Evolutionary conservation across 2,113 vertebrate genomes (phyloP).

Genomic region (Apistogramma diplotaenia): DNA sequence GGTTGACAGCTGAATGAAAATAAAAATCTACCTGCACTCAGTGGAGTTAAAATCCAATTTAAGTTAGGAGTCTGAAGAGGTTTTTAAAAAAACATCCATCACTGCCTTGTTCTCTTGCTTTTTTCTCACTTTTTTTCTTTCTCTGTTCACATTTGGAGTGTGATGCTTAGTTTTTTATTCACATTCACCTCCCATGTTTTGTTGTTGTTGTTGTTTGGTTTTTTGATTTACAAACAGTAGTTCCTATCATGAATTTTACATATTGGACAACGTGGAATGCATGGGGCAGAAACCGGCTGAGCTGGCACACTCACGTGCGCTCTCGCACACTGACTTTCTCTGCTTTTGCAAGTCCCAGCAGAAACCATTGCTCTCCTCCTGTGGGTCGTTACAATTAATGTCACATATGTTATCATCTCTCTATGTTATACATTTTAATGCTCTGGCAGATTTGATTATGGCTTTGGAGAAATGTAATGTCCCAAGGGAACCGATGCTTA

Average conservation of each 20-base stretch:
- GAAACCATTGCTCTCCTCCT: background rate
- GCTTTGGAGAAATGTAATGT: background rate
- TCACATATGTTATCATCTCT: background rate
- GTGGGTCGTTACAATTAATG: background rate
- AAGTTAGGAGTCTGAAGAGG: slow-evolving; percentile 35
- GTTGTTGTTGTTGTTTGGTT: background rate
- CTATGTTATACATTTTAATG: background rate
- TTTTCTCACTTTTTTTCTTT: background rate
- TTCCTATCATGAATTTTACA: background rate
- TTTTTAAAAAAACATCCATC: slow-evolving; percentile 48
- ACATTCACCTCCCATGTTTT: slow-evolving; percentile 4
- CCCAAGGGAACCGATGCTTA: too few relatives aligned
- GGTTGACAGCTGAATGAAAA: slow-evolving; percentile 66
- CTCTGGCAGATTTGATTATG: background rate
- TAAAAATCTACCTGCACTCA: slow-evolving; percentile 56
- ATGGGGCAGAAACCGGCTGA: background rate
- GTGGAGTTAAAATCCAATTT: slow-evolving; percentile 60
- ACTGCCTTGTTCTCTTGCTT: slow-evolving; percentile 28
- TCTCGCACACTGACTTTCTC: background rate
- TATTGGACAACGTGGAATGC: background rate
- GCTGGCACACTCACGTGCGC: background rate
- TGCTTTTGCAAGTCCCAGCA: background rate
- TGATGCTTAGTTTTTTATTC: slow-evolving; percentile 31
- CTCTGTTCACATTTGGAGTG: background rate
- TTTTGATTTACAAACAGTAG: slow-evolving; percentile 18